phyloP scores from a whole-genome alignment of 2,113 vertebrate genomes.

The Leucoraja erinaceus region DNA sequence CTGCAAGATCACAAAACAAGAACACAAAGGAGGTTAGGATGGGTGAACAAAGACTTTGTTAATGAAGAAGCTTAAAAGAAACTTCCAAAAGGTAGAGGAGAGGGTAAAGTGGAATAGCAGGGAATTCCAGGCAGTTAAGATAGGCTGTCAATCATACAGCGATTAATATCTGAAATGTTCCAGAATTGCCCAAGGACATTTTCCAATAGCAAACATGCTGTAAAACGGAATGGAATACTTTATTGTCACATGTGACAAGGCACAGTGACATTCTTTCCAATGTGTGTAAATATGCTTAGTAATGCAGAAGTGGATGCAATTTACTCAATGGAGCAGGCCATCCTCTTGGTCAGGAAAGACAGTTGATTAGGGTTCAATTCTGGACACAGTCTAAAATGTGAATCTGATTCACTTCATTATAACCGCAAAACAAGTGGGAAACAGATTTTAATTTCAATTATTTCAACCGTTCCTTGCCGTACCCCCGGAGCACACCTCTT shows the following conservation, averaged over 20 bases:
- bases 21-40: neutral
- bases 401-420: neutral
- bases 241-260: too few relatives aligned
- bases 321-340: neutral
- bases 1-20: slow-evolving; percentile 49
- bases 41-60: neutral
- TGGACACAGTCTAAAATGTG: neutral
- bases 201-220: neutral
- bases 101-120: neutral
- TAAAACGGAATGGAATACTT: neutral
- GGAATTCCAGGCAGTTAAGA: neutral
- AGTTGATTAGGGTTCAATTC: neutral
- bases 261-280: too few relatives aligned
- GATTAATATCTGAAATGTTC: neutral
- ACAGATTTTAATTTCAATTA: neutral
- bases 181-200: neutral
- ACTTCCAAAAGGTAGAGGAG: neutral
- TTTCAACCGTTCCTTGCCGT: too few relatives aligned
- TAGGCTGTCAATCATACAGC: neutral
- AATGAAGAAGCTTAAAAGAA: neutral
- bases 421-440: neutral
- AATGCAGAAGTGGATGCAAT: neutral
- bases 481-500: neutral
- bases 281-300: neutral
- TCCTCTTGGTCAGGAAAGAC: too few relatives aligned